Evolutionary conservation across 2,888 invertebrate genomes (phyloP).

Genomic region (Vandiemenella viatica): DNA sequence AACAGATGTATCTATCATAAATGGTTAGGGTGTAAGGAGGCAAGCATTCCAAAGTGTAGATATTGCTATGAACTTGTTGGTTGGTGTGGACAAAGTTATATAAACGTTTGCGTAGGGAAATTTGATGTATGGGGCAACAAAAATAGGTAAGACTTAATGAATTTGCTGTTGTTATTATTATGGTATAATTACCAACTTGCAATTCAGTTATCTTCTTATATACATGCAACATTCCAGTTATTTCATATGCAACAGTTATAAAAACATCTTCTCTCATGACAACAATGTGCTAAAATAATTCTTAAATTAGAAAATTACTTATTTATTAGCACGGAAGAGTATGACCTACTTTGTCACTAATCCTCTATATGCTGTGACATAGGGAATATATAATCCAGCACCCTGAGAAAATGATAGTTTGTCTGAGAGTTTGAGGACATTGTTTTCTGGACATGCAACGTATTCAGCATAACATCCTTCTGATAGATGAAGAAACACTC

Average conservation of each 20-base stretch:
- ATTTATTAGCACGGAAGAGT: background rate
- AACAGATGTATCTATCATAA: no score
- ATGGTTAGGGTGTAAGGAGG: no score
- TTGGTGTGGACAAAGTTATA: no score
- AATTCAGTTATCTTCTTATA: no score
- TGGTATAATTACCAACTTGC: background rate
- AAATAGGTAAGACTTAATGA: no score
- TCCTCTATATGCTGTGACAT: slow-evolving; percentile 37
- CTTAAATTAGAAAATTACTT: background rate
- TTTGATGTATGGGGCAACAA: no score
- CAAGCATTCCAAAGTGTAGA: no score
- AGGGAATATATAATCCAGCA: slow-evolving; percentile 36
- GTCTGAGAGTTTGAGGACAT: slow-evolving; percentile 26
- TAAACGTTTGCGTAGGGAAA: no score
- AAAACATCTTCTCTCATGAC: background rate
- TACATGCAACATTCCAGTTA: no score
- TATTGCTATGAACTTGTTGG: no score
- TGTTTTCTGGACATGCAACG: slow-evolving; percentile 23
- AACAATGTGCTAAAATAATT: background rate
- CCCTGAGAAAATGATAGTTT: slow-evolving; percentile 33
- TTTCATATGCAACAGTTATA: background rate
- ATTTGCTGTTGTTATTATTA: background rate
- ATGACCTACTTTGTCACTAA: slow-evolving; percentile 28
- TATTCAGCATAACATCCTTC: slow-evolving; percentile 34
- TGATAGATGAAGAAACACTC: slow-evolving; percentile 25